Percentiles rank a stretch among this genome's conserved stretches.
These are phyloP conservation scores for Drosophila mettleri DNA, from an alignment of 2,888 invertebrate genomes.

Conservation along the genomic window DNA sequence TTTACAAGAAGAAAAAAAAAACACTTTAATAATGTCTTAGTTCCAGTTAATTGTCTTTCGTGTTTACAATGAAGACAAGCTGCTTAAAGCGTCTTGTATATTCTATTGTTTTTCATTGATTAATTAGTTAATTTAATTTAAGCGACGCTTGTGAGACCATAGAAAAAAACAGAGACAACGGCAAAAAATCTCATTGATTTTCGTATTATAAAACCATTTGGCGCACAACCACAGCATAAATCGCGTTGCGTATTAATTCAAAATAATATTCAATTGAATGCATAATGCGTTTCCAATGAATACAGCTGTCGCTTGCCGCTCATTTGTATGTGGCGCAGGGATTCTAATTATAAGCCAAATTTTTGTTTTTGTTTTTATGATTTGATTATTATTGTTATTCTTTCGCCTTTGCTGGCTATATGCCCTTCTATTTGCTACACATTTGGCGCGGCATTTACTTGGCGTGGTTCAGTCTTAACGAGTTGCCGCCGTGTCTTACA, in stretches of 20 bases:
- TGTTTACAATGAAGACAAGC: background rate
- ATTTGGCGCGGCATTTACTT: slow-evolving; percentile 40
- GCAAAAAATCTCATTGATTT: background rate
- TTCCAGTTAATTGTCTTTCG: background rate
- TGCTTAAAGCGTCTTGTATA: background rate
- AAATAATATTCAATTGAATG: slow-evolving; percentile 4
- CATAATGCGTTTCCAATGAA: slow-evolving; percentile 37
- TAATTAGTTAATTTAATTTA: slow-evolving; percentile 11
- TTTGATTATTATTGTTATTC: slow-evolving; percentile 7
- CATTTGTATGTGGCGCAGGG: slow-evolving; percentile 50
- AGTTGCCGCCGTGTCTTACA: slow-evolving; percentile 63
- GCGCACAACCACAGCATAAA: slow-evolving; percentile 18
- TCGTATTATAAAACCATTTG: background rate
- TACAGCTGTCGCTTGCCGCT: slow-evolving; percentile 1
- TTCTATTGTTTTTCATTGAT: slow-evolving; percentile 2
- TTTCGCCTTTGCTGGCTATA: background rate
- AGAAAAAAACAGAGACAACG: background rate
- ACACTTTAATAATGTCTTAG: background rate
- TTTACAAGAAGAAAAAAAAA: background rate
- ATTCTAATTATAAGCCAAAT: slow-evolving; percentile 46
- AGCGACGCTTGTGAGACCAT: background rate
- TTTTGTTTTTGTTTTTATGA: slow-evolving; percentile 11
- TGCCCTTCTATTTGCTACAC: slow-evolving; percentile 49
- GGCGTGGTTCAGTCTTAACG: slow-evolving; percentile 50
- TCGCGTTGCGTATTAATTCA: slow-evolving; percentile 5